Evolutionary conservation across 2,113 vertebrate genomes (phyloP), one percentile per base, ranked within the genome.

Genomic region (Gambusia affinis): DNA sequence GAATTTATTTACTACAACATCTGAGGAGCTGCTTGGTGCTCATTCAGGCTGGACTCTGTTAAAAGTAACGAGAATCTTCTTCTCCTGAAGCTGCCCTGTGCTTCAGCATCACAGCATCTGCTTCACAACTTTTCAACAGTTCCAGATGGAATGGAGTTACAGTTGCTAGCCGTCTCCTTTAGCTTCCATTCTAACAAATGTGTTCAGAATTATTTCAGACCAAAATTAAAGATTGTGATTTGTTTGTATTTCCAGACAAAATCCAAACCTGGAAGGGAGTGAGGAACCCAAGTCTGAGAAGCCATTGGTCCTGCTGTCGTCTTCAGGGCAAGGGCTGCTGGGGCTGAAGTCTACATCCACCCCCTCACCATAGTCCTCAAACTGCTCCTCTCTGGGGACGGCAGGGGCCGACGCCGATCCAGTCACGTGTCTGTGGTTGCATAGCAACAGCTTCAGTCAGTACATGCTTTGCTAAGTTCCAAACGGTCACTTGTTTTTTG

Each of bases 321-420:
- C 97, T 8, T 98, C 97, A 0, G 95, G 96, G 67, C 95, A 96
- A n/a, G 97, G 97, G 87, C 97, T 98, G 94, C 96, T 95, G 85
- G 97, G 96, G 76, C 92, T 95, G 77, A 95, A 98, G 79, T 99
- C 98, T 68, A 94, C 94, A 5, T 99, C 98, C 15, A 97, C 97
- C 1, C 95, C 96, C 86, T 97, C 98, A 11, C 98, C 98, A 1
- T 99, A 99, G 91, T 99, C 98, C 92, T 99, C 98, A 82, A 99
- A 99, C 90, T 99, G 97, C 79, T 99, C 98, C 92, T 99, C 98
- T 0, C 93, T 95, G 1, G 90, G 92, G 75, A 94, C 94, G 72
- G 97, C 92, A 1, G 96, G 96, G 12, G 95, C 89, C 1, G 96
- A 94, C 1, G 95, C 94, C 1, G 96, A 96, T 10, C 94, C 94